Conservation (phyloP, 2,888 invertebrate genomes). For the Leptinotarsa tumamoca region DNA sequence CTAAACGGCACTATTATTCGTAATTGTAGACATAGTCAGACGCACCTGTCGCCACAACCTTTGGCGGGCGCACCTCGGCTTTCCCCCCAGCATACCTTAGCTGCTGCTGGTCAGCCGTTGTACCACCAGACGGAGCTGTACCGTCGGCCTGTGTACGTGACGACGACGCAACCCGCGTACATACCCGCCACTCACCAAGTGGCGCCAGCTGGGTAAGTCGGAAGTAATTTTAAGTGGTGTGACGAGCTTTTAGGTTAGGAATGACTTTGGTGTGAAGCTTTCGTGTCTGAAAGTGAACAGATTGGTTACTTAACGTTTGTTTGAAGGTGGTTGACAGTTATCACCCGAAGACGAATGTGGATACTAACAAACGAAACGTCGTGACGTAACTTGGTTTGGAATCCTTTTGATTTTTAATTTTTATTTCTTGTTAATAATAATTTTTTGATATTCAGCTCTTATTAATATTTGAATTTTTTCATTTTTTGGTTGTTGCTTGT, state of each 20-base stretch:
- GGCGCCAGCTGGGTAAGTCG: conserved; percentile 66
- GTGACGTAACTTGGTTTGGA: too few relatives aligned
- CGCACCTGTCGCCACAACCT: conserved; percentile 70
- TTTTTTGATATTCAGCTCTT: too few relatives aligned
- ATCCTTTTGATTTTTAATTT: too few relatives aligned
- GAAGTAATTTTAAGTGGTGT: background rate
- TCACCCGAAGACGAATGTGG: too few relatives aligned
- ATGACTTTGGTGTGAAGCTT: background rate
- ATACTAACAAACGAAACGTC: too few relatives aligned
- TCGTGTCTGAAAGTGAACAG: background rate
- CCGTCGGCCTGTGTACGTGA: conserved; percentile 78
- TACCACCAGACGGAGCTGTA: conserved; percentile 74
- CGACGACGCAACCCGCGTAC: conserved; percentile 71
- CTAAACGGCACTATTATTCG: conserved; percentile 15
- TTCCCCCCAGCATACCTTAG: conserved; percentile 69
- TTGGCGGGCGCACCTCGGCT: conserved; percentile 62
- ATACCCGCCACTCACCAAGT: conserved; percentile 70
- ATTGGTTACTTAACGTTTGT: background rate
- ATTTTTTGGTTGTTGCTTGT: too few relatives aligned
- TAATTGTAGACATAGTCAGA: conserved; percentile 63
- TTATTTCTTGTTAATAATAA: too few relatives aligned
- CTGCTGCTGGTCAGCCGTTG: conserved; percentile 72
- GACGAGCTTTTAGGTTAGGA: background rate
- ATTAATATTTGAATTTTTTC: too few relatives aligned
- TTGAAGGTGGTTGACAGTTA: too few relatives aligned